Percentiles rank a stretch among this genome's conserved stretches.
These are phyloP conservation scores for Paragorgia papillata DNA, from an alignment of 92 coral and sea anemone genomes.

Conservation along the genomic window DNA sequence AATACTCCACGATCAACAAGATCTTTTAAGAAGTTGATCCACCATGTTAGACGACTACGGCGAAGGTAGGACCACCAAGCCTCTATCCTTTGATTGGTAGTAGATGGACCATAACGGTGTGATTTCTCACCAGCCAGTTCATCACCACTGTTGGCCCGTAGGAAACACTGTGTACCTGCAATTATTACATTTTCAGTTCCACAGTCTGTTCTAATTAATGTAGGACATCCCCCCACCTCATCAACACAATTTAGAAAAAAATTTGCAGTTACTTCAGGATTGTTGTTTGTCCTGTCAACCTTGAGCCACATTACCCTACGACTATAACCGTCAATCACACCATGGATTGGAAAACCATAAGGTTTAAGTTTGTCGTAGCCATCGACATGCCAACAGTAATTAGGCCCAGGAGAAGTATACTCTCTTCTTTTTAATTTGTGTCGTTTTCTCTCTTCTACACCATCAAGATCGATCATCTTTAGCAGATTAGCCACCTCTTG, in stretches of 20 bases:
- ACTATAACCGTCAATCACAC: constrained; percentile 39
- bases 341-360: constrained; percentile 42
- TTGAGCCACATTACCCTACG: constrained; percentile 43
- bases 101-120: constrained; percentile 42
- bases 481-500: constrained; percentile 24
- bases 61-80: constrained; percentile 41
- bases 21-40: constrained; percentile 46
- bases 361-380: constrained; percentile 38
- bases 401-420: constrained; percentile 39
- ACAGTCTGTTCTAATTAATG: constrained; percentile 27
- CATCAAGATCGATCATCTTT: constrained; percentile 41
- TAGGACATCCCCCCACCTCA: constrained; percentile 34
- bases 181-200: constrained; percentile 44
- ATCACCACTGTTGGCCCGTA: constrained; percentile 41
- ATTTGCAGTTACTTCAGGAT: constrained; percentile 8
- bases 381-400: constrained; percentile 44
- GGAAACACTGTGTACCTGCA: constrained; percentile 36
- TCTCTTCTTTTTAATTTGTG: constrained; percentile 21
- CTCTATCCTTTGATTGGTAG: constrained; percentile 39
- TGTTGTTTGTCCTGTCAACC: constrained; percentile 23
- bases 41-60: constrained; percentile 32
- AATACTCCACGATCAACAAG: constrained; percentile 24
- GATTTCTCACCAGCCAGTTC: constrained; percentile 34
- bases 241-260: constrained; percentile 27
- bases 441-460: constrained; percentile 17